These are phyloP conservation scores for Corythaixoides concolor DNA, from an alignment of 2,113 vertebrate species.

Conservation along the genomic window DNA sequence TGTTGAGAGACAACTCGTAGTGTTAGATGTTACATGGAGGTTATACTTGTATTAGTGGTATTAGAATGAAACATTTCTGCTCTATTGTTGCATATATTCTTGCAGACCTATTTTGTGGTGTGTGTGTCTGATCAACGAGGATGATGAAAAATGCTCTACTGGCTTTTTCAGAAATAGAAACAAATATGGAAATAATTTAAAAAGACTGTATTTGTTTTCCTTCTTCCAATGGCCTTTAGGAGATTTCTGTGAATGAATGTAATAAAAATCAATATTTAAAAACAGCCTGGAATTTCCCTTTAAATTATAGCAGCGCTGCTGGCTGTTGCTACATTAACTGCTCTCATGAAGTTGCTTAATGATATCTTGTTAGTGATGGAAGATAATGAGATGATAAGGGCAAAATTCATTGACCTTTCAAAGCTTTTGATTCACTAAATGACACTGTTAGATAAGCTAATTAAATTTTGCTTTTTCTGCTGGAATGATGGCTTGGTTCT, in stretches of 20 bases:
- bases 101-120: not conserved
- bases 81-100: not conserved
- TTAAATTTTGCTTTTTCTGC: constrained; percentile 74
- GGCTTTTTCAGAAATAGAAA: not conserved
- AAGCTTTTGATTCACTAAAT: constrained; percentile 78
- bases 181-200: not conserved
- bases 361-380: constrained; percentile 71
- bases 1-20: not conserved
- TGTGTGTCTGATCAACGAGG: not conserved
- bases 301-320: not conserved
- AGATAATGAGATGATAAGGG: constrained; percentile 78
- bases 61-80: not conserved
- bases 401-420: constrained; percentile 79
- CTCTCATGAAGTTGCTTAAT: constrained; percentile 65
- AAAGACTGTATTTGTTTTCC: not conserved
- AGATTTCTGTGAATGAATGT: not conserved
- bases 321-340: constrained; percentile 15
- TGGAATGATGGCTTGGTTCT: constrained; percentile 68
- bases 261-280: not conserved
- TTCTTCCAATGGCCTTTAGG: not conserved
- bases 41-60: not conserved
- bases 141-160: not conserved
- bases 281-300: not conserved
- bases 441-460: constrained; percentile 79
- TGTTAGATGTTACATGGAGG: not conserved